phyloP scores from a whole-genome alignment of 2,113 vertebrate genomes.

The Hucho hucho region DNA sequence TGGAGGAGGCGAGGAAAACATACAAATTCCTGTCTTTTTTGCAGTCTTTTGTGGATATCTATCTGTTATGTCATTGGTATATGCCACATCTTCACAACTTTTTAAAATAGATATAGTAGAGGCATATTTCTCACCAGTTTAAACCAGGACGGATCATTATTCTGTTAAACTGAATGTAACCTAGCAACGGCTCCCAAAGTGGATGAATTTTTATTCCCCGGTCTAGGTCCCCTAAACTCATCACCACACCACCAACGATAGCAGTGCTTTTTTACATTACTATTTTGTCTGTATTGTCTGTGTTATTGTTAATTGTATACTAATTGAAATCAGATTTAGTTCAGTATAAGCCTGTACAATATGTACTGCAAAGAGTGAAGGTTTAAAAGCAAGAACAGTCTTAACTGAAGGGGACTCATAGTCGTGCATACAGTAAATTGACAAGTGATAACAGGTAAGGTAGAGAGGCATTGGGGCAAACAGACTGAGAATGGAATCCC shows the following conservation, averaged over 20 bases:
- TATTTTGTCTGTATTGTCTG: not conserved
- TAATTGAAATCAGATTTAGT: too few relatives aligned
- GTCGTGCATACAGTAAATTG: not conserved
- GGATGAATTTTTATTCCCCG: conserved; percentile 21
- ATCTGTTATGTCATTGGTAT: not conserved
- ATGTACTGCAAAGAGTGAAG: too few relatives aligned
- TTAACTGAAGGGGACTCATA: too few relatives aligned
- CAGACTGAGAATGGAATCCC: not conserved
- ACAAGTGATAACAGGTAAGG: too few relatives aligned
- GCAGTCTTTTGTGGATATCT: not conserved
- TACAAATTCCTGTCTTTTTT: not conserved
- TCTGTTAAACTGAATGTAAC: conserved; percentile 42
- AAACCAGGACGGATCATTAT: conserved; percentile 21
- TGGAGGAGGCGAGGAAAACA: too few relatives aligned
- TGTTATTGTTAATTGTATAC: too few relatives aligned
- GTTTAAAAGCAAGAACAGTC: too few relatives aligned
- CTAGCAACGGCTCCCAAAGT: conserved; percentile 53
- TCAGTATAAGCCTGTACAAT: too few relatives aligned
- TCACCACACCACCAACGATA: not conserved
- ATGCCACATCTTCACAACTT: conserved; percentile 28
- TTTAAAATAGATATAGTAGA: conserved; percentile 30
- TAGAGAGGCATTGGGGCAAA: too few relatives aligned
- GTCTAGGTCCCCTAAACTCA: conserved; percentile 18
- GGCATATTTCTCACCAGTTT: conserved; percentile 29
- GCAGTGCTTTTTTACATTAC: not conserved